phyloP scores from a whole-genome alignment of 2,113 vertebrate genomes.

The Rhinogobius similis region DNA sequence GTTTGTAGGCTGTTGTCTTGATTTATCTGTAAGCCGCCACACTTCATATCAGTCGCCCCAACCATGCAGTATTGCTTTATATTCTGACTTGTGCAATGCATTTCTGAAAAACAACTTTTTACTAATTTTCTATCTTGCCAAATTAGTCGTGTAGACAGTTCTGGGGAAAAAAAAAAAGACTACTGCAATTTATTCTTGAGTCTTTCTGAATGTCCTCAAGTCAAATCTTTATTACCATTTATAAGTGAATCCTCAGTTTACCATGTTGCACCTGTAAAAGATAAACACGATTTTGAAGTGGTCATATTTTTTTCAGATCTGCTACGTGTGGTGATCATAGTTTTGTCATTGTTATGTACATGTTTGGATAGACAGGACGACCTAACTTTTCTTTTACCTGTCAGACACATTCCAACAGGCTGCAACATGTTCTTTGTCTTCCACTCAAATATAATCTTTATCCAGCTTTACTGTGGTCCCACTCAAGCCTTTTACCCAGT shows the following conservation, averaged over 20 bases:
- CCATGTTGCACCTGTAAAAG: background rate
- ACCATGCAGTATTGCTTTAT: slow-evolving; percentile 72
- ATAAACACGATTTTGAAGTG: background rate
- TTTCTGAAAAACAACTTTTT: slow-evolving; percentile 57
- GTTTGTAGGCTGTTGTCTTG: slow-evolving; percentile 50
- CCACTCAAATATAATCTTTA: slow-evolving; percentile 36
- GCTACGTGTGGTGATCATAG: slow-evolving; percentile 29
- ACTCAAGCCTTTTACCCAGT: slow-evolving; percentile 71
- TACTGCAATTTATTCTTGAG: background rate
- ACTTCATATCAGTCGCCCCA: slow-evolving; percentile 52
- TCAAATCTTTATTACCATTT: background rate
- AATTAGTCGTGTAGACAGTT: slow-evolving; percentile 17
- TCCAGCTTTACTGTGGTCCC: slow-evolving; percentile 66
- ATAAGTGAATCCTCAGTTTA: background rate
- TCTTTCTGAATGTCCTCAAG: background rate
- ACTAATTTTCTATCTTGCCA: slow-evolving; percentile 48
- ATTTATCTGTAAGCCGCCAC: slow-evolving; percentile 57
- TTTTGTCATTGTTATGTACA: slow-evolving; percentile 41
- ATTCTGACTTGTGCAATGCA: slow-evolving; percentile 67
- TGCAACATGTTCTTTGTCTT: slow-evolving; percentile 49
- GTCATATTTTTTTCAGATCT: slow-evolving; percentile 12
- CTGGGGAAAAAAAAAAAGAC: background rate
- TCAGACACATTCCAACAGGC: slow-evolving; percentile 75
- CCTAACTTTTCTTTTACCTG: slow-evolving; percentile 48
- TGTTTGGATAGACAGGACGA: slow-evolving; percentile 60